Conservation (phyloP, 2,888 invertebrate species). For the Eupeodes luniger region DNA sequence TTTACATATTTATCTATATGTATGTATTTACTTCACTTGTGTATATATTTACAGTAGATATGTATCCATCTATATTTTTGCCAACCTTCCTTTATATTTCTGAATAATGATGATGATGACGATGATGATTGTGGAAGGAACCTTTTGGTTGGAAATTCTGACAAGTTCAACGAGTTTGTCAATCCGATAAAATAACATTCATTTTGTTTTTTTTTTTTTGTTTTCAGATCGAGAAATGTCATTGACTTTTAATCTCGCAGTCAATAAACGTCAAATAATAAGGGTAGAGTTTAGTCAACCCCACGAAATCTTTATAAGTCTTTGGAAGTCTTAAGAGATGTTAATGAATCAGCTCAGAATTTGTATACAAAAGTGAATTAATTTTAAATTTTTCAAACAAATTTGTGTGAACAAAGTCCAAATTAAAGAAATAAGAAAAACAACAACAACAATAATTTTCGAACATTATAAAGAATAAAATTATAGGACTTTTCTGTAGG, state of each 20-base stretch:
- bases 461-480: not conserved
- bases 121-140: not conserved
- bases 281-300: not conserved
- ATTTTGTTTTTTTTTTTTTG: not conserved
- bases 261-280: not conserved
- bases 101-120: too few species aligned
- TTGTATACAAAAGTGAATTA: not conserved
- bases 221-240: not conserved
- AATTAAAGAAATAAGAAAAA: not conserved
- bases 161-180: conserved; percentile 47
- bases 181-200: conserved; percentile 16
- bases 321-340: not conserved
- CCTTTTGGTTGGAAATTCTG: conserved; percentile 12
- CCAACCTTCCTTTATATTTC: conserved; percentile 4
- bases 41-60: not conserved
- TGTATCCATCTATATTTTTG: not conserved
- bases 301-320: not conserved
- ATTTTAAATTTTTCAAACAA: not conserved
- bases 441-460: not conserved
- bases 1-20: too few species aligned
- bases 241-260: conserved; percentile 10
- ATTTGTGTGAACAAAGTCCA: not conserved
- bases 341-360: not conserved
- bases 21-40: too few species aligned
- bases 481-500: too few species aligned